These are phyloP conservation scores for Trichoplusia ni DNA, from an alignment of 1,140 invertebrate species.

Conservation along the genomic window DNA sequence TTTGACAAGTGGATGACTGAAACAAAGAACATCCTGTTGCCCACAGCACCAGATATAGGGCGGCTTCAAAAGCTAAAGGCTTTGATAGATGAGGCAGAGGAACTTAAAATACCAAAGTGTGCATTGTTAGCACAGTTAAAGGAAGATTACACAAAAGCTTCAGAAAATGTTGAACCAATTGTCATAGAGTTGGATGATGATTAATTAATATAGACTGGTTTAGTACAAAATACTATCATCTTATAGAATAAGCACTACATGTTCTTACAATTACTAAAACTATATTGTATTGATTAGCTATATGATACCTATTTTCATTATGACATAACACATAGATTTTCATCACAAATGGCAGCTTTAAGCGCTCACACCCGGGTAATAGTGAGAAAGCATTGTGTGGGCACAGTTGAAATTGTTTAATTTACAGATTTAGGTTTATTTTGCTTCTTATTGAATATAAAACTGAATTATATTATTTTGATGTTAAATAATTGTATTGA, in stretches of 20 bases:
- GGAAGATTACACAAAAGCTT: conserved; percentile 70
- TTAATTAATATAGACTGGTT: conserved; percentile 45
- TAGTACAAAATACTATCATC: conserved; percentile 43
- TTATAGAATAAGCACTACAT: background rate
- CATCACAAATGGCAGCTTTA: conserved; percentile 33
- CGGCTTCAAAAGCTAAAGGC: conserved; percentile 85
- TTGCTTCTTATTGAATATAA: too few relatives aligned
- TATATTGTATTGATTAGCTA: background rate
- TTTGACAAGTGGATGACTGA: conserved; percentile 95
- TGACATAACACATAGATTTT: background rate
- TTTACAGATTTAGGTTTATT: too few relatives aligned
- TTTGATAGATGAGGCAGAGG: conserved; percentile 74
- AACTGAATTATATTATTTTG: too few relatives aligned
- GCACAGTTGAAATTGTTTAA: too few relatives aligned
- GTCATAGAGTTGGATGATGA: conserved; percentile 78
- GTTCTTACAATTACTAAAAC: background rate
- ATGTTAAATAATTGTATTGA: background rate
- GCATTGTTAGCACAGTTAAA: conserved; percentile 68
- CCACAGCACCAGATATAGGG: conserved; percentile 86
- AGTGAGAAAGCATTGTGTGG: too few relatives aligned
- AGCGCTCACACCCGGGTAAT: too few relatives aligned
- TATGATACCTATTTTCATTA: background rate
- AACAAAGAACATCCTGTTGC: conserved; percentile 91
- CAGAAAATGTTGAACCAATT: conserved; percentile 72
- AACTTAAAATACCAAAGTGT: conserved; percentile 80